These are phyloP conservation scores for Nothura maculosa DNA, from an alignment of 2,797 vertebrate genomes.

Conservation along the genomic window DNA sequence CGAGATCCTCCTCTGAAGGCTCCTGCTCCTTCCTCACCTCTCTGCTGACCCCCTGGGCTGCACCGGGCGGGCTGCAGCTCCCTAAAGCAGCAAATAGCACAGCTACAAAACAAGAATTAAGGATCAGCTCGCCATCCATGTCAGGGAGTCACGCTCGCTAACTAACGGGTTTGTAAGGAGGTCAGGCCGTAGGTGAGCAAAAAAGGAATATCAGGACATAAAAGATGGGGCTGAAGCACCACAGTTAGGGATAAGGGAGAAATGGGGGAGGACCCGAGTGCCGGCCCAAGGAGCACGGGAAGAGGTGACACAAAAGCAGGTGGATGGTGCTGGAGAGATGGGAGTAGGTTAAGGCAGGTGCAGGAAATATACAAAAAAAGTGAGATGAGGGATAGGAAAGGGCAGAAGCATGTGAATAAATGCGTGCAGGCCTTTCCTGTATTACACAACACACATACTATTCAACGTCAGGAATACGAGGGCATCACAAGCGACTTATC, in stretches of 20 bases:
- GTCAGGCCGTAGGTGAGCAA: neutral
- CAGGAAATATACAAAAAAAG: neutral
- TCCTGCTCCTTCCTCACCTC: conserved; percentile 2
- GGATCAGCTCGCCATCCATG: neutral
- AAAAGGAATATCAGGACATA: neutral
- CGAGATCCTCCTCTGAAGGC: neutral
- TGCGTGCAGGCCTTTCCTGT: neutral
- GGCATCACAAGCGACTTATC: conserved; percentile 54
- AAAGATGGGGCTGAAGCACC: neutral
- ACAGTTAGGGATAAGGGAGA: neutral
- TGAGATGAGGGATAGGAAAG: neutral
- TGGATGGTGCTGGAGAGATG: neutral
- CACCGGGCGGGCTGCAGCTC: accelerated
- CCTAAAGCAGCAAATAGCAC: neutral
- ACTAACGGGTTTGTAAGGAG: neutral
- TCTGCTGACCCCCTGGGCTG: neutral
- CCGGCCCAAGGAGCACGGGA: neutral
- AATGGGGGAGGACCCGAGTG: neutral
- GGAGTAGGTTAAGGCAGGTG: neutral
- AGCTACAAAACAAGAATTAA: neutral
- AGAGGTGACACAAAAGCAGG: neutral
- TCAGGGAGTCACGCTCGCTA: neutral
- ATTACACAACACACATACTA: neutral
- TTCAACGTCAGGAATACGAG: conserved; percentile 10
- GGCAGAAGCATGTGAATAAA: neutral